These are phyloP conservation scores for Alloplasta piceator DNA, from an alignment of 2,888 invertebrate genomes.

Conservation along the genomic window DNA sequence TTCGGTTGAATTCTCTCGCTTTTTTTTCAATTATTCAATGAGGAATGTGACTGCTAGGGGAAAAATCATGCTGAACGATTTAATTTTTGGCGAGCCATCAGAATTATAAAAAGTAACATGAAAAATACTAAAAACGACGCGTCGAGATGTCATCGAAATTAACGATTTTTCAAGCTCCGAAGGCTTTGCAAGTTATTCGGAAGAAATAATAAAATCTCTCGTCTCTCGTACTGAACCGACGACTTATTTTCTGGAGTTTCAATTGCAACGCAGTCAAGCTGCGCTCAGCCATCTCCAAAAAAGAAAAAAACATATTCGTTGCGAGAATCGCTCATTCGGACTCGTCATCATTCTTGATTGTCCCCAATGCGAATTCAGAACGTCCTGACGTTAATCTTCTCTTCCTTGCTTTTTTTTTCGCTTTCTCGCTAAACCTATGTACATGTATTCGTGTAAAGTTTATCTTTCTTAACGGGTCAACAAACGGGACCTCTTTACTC, in stretches of 20 bases:
- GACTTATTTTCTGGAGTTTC: constrained; percentile 19
- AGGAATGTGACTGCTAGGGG: constrained; percentile 11
- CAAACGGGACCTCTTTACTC: constrained; percentile 66
- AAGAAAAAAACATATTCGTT: constrained; percentile 13
- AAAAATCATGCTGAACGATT: constrained; percentile 15
- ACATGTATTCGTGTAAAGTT: constrained; percentile 71
- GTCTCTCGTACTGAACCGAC: constrained; percentile 30
- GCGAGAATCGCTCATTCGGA: constrained; percentile 16
- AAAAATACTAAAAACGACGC: constrained; percentile 17
- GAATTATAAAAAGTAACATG: not conserved
- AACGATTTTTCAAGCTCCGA: constrained; percentile 35
- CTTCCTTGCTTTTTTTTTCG: constrained; percentile 39
- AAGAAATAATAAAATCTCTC: constrained; percentile 44
- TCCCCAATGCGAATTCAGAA: constrained; percentile 66
- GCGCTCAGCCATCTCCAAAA: constrained; percentile 20
- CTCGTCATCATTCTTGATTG: constrained; percentile 61
- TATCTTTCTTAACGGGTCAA: constrained; percentile 73
- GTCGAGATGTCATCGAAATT: constrained; percentile 33
- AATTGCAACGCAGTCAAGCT: constrained; percentile 40
- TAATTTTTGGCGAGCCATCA: constrained; percentile 12
- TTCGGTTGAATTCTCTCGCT: not conserved
- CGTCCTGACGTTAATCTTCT: constrained; percentile 58
- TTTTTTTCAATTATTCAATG: constrained; percentile 16
- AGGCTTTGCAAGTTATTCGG: constrained; percentile 49
- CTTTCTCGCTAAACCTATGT: constrained; percentile 59